Percentiles rank a stretch among this genome's conserved stretches.
phyloP scores from a whole-genome alignment of 2,113 vertebrate genomes.

The Plotosus lineatus region DNA sequence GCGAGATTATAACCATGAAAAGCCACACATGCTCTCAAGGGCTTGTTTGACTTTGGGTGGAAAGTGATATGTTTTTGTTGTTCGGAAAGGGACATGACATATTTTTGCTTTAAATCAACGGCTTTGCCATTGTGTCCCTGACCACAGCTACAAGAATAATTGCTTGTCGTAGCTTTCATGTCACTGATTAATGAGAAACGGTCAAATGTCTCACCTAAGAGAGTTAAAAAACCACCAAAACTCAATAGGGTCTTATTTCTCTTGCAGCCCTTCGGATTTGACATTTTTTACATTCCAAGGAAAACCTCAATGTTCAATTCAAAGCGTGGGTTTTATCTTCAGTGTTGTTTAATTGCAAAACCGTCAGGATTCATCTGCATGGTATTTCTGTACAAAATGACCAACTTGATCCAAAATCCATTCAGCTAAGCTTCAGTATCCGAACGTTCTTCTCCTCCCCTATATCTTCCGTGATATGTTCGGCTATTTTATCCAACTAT shows the following conservation, averaged over 20 bases:
- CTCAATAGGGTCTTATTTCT: not conserved
- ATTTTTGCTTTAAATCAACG: not conserved
- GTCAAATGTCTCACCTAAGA: slow-evolving; percentile 28
- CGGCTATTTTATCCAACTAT: slow-evolving; percentile 47
- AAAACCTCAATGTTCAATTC: not conserved
- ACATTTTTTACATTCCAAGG: slow-evolving; percentile 5
- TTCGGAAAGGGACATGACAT: slow-evolving; percentile 15
- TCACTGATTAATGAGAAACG: slow-evolving; percentile 29
- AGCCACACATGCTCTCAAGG: not conserved
- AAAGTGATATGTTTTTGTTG: slow-evolving; percentile 8
- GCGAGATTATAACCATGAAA: slow-evolving; percentile 9
- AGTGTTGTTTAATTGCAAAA: not conserved
- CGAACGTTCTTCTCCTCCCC: slow-evolving; percentile 8
- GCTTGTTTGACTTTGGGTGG: not conserved
- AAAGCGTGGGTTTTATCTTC: not conserved
- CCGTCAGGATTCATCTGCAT: not conserved
- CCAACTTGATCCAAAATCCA: slow-evolving; percentile 19
- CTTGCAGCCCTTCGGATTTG: not conserved
- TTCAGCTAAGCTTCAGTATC: slow-evolving; percentile 32
- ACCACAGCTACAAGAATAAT: slow-evolving; percentile 35
- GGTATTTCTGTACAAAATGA: not conserved
- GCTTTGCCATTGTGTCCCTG: slow-evolving; percentile 3
- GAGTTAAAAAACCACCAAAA: slow-evolving; percentile 32
- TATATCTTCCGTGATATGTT: slow-evolving; percentile 35
- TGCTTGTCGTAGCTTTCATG: not conserved